Base-by-base conservation (phyloP, 2,797 vertebrate genomes). In the Lophius americanus region DNA sequence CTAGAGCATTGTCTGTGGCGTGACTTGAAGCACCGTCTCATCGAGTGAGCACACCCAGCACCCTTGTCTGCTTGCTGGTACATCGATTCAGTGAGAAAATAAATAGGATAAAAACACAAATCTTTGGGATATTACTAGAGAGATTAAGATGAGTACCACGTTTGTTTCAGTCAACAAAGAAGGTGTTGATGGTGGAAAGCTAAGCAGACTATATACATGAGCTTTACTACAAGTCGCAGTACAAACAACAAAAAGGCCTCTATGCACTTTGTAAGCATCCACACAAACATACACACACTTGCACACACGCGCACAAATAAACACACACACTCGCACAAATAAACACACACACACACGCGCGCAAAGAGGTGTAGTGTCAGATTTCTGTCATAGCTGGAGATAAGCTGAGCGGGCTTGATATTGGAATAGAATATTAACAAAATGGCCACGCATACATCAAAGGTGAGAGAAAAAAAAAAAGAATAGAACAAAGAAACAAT, bases 101-200 rank as follows among this genome's bases (percentile, higher is more conserved):
- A 93, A 94, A 93, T 91, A 92, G 79, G 71, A 85, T 81, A 80
- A 70, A 86, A 89, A 80, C 51, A 79, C 42, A 64, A 82, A 90
- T 93, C 91, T 94, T 94, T 94, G 91, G 92, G 91, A 91, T 89
- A 81, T 88, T 59, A 72, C 73, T 73, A 46, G 59, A 70, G 23
- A 57, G 72, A 83, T 86, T 66, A 83, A 67, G 78, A 85, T 60
- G 78, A 81, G 85, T 87, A 85, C 83, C 83, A 75, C 62, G 42
- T 70, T 81, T 79, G 72, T 85, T 75, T 82, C 70, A 57, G 70
- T 67, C 72, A 83, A 70, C 70, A 73, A 70, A 82, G 54, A 72
- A 60, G 75, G 79, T 73, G 82, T 48, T 13, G 53, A 66, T 51
- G 81, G 53, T 6, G 70, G 68, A 83, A 75, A 78, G 81, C 78